phyloP scores from a whole-genome alignment of 1,140 invertebrate species.

The Halyomorpha halys region DNA sequence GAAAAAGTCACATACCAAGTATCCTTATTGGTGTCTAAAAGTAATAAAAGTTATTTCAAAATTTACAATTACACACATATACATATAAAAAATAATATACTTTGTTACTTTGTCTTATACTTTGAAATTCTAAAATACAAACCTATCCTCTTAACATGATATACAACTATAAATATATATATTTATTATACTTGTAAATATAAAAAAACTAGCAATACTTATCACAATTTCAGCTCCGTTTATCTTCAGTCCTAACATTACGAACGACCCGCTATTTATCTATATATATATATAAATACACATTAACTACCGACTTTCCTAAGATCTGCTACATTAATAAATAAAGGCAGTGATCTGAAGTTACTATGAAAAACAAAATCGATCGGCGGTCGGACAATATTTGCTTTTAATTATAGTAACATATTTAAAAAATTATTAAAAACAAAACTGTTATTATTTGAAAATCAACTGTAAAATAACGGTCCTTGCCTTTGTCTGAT shows the following conservation, averaged over 20 bases:
- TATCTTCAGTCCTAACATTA: not conserved
- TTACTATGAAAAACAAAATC: not conserved
- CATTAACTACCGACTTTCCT: not conserved
- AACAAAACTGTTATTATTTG: not conserved
- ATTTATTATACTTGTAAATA: not conserved
- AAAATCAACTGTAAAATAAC: not conserved
- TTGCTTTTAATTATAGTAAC: too few relatives aligned
- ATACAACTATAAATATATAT: slow-evolving; percentile 13
- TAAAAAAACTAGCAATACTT: slow-evolving; percentile 23
- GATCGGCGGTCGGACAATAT: too few relatives aligned
- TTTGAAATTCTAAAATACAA: slow-evolving; percentile 7
- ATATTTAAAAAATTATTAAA: not conserved
- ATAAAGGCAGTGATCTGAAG: slow-evolving; percentile 4
- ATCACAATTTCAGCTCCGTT: slow-evolving; percentile 14
- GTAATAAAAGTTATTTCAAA: not conserved
- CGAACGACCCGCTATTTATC: not conserved
- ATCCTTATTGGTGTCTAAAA: slow-evolving; percentile 7
- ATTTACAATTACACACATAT: not conserved
- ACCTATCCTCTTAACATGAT: not conserved
- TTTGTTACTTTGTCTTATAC: slow-evolving; percentile 18
- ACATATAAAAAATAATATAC: slow-evolving; percentile 11
- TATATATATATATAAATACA: not conserved
- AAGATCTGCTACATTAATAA: slow-evolving; percentile 4
- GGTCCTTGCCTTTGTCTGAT: not conserved
- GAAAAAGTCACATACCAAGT: too few relatives aligned